Evolutionary conservation across 2,888 invertebrate genomes (phyloP).

Genomic region (Amblyjoppa fuscipennis): DNA sequence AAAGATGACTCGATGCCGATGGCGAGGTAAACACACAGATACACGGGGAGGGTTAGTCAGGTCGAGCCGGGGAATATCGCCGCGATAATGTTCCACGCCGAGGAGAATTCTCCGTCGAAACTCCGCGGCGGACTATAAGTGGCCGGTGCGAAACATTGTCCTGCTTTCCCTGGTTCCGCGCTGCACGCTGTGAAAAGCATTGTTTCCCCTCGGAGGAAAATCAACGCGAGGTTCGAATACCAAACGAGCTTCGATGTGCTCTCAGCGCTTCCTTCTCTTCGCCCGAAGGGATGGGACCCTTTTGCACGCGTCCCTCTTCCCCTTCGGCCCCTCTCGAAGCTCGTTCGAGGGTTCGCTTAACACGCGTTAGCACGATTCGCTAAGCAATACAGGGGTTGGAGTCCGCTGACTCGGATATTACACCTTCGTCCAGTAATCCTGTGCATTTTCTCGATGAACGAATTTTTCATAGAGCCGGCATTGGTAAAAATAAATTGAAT

Average conservation of each 20-base stretch:
- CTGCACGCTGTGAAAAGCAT: slow-evolving; percentile 5
- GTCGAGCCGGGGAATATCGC: neutral
- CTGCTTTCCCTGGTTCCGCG: neutral
- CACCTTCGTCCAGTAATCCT: neutral
- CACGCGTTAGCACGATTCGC: slow-evolving; percentile 28
- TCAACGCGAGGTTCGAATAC: slow-evolving; percentile 51
- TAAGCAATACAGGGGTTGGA: slow-evolving; percentile 34
- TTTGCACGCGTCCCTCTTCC: slow-evolving; percentile 9
- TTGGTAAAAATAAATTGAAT: neutral
- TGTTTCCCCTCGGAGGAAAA: slow-evolving; percentile 37
- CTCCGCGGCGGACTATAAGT: slow-evolving; percentile 6
- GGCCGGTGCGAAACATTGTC: neutral
- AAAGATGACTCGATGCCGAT: neutral
- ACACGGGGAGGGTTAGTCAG: no score
- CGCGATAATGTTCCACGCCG: neutral
- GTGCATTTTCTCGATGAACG: neutral
- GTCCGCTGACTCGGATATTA: slow-evolving; percentile 23
- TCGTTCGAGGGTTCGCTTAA: slow-evolving; percentile 20
- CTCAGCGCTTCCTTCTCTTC: slow-evolving; percentile 6
- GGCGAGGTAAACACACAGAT: neutral
- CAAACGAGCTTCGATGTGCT: slow-evolving; percentile 42
- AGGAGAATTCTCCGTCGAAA: slow-evolving; percentile 13
- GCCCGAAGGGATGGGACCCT: neutral
- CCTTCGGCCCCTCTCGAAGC: slow-evolving; percentile 33
- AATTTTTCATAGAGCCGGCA: neutral